Percentiles rank a stretch among this genome's conserved stretches.
Conservation (phyloP, 2,888 invertebrate species). For the Euzetes globulus region DNA sequence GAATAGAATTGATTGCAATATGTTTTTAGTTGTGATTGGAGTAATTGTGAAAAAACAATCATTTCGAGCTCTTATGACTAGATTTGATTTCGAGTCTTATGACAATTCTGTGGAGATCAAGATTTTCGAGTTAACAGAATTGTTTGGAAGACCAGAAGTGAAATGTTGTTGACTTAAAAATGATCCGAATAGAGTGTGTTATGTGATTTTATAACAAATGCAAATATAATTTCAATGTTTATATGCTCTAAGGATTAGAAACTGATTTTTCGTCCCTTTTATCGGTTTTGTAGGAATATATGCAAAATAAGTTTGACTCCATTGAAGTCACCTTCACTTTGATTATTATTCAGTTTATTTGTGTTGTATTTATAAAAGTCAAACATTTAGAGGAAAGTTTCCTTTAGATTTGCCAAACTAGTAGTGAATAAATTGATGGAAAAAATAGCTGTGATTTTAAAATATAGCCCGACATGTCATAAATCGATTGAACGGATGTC, state of each 20-base stretch:
- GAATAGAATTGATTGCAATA: background rate
- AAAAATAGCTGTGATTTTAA: background rate
- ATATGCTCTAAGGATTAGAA: too few species aligned
- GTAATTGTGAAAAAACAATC: background rate
- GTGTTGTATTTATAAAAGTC: background rate
- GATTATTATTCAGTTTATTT: background rate
- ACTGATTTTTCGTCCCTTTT: background rate
- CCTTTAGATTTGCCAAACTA: background rate
- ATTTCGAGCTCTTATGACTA: background rate
- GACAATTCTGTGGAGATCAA: background rate
- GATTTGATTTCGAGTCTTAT: background rate
- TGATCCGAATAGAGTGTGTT: too few species aligned
- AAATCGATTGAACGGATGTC: background rate
- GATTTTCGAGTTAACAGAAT: background rate
- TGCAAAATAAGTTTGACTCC: background rate
- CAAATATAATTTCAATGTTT: too few species aligned
- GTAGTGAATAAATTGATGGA: background rate
- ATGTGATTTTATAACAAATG: too few species aligned
- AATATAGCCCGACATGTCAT: background rate
- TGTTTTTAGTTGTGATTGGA: background rate
- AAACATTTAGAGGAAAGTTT: constrained; percentile 5
- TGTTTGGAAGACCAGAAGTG: background rate
- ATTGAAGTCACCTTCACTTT: background rate
- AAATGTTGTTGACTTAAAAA: too few species aligned
- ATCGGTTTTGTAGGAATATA: background rate